Percentiles rank a stretch among this genome's conserved stretches.
phyloP scores from a whole-genome alignment of 2,797 vertebrate species.

The Sebastes diaconus region DNA sequence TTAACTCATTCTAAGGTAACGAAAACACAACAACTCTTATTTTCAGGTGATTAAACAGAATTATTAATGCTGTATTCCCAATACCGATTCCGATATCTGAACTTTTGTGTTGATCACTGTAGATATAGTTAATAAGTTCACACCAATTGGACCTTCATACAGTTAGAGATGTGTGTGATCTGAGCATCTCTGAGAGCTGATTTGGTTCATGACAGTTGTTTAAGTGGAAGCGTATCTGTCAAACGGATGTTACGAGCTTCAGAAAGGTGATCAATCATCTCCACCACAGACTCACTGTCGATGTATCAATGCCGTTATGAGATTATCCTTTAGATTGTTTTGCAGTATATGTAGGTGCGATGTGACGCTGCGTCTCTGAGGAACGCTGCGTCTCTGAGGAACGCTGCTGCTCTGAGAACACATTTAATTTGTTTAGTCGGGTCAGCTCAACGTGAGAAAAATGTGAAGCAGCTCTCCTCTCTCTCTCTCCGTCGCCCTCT shows the following conservation, averaged over 20 bases:
- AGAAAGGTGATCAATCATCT: not conserved
- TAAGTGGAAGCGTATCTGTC: not conserved
- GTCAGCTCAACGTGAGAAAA: slow-evolving; percentile 38
- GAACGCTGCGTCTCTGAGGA: not conserved
- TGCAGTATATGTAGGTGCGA: not conserved
- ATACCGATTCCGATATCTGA: too few species aligned
- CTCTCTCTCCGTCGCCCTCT: slow-evolving; percentile 22
- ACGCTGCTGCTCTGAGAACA: slow-evolving; percentile 19
- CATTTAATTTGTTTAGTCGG: slow-evolving; percentile 49
- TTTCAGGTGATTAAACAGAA: too few species aligned
- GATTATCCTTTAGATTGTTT: not conserved
- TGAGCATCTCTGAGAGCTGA: too few species aligned
- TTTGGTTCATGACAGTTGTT: not conserved
- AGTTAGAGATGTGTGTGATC: too few species aligned
- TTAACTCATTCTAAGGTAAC: too few species aligned
- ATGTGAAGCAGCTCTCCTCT: slow-evolving; percentile 33
- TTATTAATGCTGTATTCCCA: too few species aligned
- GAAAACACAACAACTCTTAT: too few species aligned
- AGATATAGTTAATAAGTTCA: not conserved
- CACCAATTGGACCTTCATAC: too few species aligned
- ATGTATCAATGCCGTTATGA: not conserved
- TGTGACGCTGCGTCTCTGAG: slow-evolving; percentile 6
- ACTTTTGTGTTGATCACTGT: not conserved
- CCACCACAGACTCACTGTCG: not conserved
- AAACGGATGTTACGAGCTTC: not conserved